These are phyloP conservation scores for Tinamus major DNA, from an alignment of 2,797 vertebrate species.

Conservation along the genomic window DNA sequence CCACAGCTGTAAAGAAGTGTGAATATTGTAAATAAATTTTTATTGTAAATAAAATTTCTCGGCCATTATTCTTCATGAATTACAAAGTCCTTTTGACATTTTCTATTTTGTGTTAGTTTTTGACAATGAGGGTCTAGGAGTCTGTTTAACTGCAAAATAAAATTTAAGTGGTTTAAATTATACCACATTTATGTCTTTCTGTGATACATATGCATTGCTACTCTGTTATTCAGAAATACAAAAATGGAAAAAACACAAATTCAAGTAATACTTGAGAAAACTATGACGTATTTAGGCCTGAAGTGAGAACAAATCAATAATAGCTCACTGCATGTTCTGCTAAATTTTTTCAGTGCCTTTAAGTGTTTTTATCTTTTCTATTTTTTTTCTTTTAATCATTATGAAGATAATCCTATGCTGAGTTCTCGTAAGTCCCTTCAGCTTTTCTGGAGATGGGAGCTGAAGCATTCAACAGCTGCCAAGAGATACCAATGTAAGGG, in stretches of 20 bases:
- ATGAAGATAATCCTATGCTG: background rate
- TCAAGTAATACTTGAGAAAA: background rate
- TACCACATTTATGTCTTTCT: background rate
- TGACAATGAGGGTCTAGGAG: background rate
- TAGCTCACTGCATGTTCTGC: background rate
- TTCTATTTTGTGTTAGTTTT: background rate
- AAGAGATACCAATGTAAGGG: background rate
- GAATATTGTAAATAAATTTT: background rate
- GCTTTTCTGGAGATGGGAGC: background rate
- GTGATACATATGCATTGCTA: background rate
- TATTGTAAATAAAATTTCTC: background rate
- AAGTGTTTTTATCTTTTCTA: background rate
- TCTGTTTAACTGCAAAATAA: background rate
- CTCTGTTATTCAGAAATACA: background rate
- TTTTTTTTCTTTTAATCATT: background rate
- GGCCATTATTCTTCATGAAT: background rate
- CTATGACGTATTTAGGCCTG: background rate
- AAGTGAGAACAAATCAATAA: background rate
- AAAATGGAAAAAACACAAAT: background rate
- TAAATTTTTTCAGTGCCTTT: background rate
- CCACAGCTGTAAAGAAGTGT: background rate
- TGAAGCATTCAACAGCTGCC: background rate
- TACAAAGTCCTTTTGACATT: background rate
- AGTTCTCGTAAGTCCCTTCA: background rate
- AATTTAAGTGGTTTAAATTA: background rate